A percentile compares a stretch with the other conserved stretches of the same genome.
These are phyloP conservation scores for Trachops cirrhosus DNA, from an alignment of 2,797 vertebrate genomes.

Conservation along the genomic window DNA sequence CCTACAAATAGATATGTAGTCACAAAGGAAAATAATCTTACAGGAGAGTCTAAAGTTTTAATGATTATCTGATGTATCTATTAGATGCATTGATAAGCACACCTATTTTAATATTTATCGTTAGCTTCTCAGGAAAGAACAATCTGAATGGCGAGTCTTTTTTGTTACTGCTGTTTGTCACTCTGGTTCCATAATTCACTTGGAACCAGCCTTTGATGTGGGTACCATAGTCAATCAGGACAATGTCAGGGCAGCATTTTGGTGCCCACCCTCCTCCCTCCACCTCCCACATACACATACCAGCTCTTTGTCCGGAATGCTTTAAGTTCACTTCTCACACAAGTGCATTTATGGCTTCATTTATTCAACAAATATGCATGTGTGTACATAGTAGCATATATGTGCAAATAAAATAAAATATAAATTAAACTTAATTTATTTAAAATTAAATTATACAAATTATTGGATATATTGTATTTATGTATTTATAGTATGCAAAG, in stretches of 20 bases:
- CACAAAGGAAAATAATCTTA: neutral
- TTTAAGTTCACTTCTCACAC: neutral
- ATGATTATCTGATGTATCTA: neutral
- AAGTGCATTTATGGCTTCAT: neutral
- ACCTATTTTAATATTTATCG: neutral
- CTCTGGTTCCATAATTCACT: neutral
- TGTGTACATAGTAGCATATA: neutral
- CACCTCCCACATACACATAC: neutral
- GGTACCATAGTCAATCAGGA: neutral
- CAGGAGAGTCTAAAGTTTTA: neutral
- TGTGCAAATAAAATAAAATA: neutral
- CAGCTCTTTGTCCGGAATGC: neutral
- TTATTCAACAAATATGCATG: neutral
- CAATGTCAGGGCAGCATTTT: neutral
- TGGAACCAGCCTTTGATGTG: neutral
- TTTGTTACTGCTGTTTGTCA: neutral
- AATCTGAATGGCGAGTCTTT: neutral
- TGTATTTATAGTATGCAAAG: neutral
- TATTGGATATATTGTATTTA: neutral
- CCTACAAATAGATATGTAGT: neutral
- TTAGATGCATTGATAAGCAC: neutral
- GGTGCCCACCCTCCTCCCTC: fast-evolving
- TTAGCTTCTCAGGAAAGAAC: neutral
- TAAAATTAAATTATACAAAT: neutral
- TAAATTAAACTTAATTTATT: neutral